phyloP scores from a whole-genome alignment of 2,113 vertebrate genomes.

The Girardinichthys multiradiatus region DNA sequence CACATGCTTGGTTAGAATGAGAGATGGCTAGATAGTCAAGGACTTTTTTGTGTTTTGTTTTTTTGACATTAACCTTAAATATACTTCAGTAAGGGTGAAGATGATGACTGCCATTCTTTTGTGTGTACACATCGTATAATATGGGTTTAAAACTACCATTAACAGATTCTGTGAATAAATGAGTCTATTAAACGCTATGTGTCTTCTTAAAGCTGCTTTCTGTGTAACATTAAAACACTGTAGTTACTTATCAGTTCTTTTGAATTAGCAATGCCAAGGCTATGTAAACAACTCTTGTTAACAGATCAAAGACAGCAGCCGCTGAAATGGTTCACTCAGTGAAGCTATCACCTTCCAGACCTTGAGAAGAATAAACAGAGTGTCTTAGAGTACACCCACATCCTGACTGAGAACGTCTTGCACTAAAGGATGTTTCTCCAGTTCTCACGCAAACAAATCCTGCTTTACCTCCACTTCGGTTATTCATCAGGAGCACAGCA shows the following conservation, averaged over 20 bases:
- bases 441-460: conserved; percentile 3
- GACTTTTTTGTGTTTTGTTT: too few relatives aligned
- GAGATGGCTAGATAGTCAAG: too few relatives aligned
- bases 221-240: conserved; percentile 14
- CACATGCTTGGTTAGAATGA: too few relatives aligned
- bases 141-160: background rate
- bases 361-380: conserved; percentile 55
- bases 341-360: conserved; percentile 28
- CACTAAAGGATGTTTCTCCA: conserved; percentile 2
- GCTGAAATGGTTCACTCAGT: conserved; percentile 10
- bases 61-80: too few relatives aligned
- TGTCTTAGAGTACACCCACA: conserved; percentile 29
- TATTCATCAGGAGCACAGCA: conserved; percentile 24
- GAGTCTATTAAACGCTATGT: background rate
- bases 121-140: background rate
- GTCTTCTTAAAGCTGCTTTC: background rate
- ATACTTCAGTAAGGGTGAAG: too few relatives aligned
- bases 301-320: conserved; percentile 18
- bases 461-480: conserved; percentile 16
- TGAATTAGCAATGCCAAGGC: conserved; percentile 20
- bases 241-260: conserved; percentile 10
- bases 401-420: conserved; percentile 21
- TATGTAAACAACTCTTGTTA: conserved; percentile 22
- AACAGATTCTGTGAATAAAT: conserved; percentile 1
- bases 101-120: background rate